phyloP scores from a whole-genome alignment of 2,888 invertebrate species.

The Hirtodrosophila cameraria region DNA sequence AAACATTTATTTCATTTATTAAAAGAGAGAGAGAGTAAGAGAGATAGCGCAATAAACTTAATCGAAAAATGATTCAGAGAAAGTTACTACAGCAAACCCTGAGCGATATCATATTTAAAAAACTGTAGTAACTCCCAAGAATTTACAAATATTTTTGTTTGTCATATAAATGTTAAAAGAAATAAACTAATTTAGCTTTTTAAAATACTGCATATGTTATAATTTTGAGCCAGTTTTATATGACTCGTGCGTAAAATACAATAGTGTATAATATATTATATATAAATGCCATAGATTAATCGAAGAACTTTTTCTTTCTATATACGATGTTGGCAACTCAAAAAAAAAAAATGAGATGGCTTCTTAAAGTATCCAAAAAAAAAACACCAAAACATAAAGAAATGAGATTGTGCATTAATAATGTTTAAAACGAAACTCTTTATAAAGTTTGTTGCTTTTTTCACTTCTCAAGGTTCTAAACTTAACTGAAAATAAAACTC shows the following conservation, averaged over 20 bases:
- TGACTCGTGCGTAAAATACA: too few species aligned
- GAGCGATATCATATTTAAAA: constrained; percentile 15
- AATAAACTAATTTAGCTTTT: too few species aligned
- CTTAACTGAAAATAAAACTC: constrained; percentile 60
- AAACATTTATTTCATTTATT: constrained; percentile 35
- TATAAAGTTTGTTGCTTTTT: background rate
- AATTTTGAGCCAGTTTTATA: too few species aligned
- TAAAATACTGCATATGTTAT: too few species aligned
- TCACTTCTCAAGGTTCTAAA: background rate
- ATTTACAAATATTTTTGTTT: background rate
- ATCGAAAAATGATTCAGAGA: background rate
- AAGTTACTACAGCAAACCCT: constrained; percentile 20
- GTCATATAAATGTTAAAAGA: too few species aligned
- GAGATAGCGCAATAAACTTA: background rate
- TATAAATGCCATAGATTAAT: too few species aligned
- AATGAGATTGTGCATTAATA: background rate
- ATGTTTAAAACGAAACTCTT: background rate
- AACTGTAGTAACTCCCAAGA: background rate
- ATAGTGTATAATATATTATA: too few species aligned
- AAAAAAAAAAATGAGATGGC: background rate
- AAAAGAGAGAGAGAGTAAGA: background rate
- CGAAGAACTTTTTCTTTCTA: too few species aligned
- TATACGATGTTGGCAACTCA: too few species aligned
- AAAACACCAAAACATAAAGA: background rate
- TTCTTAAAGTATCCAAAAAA: too few species aligned